Evolutionary conservation across 2,888 invertebrate genomes (phyloP), one percentile per base, ranked within the genome.

Genomic region (Hydrotaea diabolus): DNA sequence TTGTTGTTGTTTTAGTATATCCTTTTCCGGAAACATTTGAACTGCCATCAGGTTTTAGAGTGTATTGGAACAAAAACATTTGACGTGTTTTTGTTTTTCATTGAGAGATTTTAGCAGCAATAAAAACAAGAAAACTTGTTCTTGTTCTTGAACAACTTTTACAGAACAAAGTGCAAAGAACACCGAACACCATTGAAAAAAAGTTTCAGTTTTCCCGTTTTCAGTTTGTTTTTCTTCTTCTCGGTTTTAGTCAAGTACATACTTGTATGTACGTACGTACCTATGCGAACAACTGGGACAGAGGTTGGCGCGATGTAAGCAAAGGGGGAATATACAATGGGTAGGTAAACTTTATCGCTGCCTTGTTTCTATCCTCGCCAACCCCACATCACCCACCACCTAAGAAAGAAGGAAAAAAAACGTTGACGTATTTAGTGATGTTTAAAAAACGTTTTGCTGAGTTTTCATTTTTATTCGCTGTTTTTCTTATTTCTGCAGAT

Each of bases 391-490:
- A 21, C 21, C 31, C 62, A 62, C 46, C 15, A 15, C 19, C 39
- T 39, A 21, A 23, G 43, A 3, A 36, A 36, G 36, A 8, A 36
- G 0, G 57, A 5, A n/a, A 57, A 75, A 55, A 80, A 75, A 72
- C 72, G 75, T 84, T 84, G 81, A 81, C 84, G 84, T 84, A 84
- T 81, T 84, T 84, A 81, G 84, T 84, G 84, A 84, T 84, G 84
- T 81, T 84, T 81, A 84, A 84, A 84, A 81, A 84, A 76, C 84
- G 84, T 81, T 84, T 84, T 84, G 84, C 84, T 81, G 77, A 46
- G 49, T 69, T 66, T 46, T 77, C 64, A 66, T 84, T 83, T 78
- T 43, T 73, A n/a, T 64, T 66, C 64, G 62, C 71, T 66, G 57
- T 69, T 69, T 69, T 43, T 46, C 0, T 31, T 15, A 31, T 15